These are phyloP conservation scores for Lutraria rhynchaena DNA, from an alignment of 1,140 invertebrate species.

Conservation along the genomic window DNA sequence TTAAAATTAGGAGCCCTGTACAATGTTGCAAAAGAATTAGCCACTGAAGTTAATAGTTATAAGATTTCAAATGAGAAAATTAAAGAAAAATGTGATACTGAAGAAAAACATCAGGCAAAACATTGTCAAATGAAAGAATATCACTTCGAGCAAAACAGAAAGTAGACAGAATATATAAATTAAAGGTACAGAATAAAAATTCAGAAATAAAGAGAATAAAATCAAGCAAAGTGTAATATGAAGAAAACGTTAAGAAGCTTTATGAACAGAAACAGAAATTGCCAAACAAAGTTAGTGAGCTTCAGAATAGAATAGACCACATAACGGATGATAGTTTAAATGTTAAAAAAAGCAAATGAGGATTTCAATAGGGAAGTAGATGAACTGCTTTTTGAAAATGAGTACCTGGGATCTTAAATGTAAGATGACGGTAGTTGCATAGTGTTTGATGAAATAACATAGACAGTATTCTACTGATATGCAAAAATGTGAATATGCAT, in stretches of 20 bases:
- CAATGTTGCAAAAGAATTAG: neutral
- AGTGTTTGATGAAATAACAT: no score
- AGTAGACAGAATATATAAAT: neutral
- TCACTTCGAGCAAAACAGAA: neutral
- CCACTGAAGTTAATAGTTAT: neutral
- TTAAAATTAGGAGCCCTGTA: neutral
- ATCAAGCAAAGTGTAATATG: slow-evolving; percentile 1
- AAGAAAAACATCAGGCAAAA: neutral
- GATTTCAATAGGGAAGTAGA: neutral
- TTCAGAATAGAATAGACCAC: slow-evolving; percentile 8
- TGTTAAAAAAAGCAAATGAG: neutral
- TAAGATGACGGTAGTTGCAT: neutral
- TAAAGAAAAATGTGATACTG: neutral
- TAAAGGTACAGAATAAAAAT: neutral
- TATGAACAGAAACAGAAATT: neutral
- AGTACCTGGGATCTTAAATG: neutral
- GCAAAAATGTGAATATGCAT: neutral
- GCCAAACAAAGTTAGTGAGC: neutral
- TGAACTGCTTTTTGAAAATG: neutral
- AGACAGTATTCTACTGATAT: slow-evolving; percentile 8
- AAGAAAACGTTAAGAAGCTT: neutral
- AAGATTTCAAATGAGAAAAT: neutral
- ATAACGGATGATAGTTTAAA: slow-evolving; percentile 4
- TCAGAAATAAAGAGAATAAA: slow-evolving; percentile 5
- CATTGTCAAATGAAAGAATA: slow-evolving; percentile 10